Conservation (phyloP, 2,797 vertebrate species). For the Phoxinus dragarum region DNA sequence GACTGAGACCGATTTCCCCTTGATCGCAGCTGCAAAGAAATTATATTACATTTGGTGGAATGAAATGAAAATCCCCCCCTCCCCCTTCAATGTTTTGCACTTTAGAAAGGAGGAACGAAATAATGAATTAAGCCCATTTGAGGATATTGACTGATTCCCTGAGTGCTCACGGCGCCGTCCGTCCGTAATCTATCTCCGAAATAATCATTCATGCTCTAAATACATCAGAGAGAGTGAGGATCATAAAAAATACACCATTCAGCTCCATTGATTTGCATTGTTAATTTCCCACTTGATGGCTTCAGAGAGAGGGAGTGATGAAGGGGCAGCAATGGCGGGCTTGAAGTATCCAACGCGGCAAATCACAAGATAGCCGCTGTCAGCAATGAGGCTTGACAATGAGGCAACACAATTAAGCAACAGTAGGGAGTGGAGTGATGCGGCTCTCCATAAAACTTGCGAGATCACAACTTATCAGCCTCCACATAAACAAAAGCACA, state of each 20-base stretch:
- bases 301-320: slow-evolving; percentile 59
- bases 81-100: slow-evolving; percentile 18
- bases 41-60: slow-evolving; percentile 47
- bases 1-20: slow-evolving; percentile 5
- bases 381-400: slow-evolving; percentile 54
- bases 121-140: slow-evolving; percentile 62
- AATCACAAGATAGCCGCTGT: slow-evolving; percentile 45
- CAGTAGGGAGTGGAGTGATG: slow-evolving; percentile 15
- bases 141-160: slow-evolving; percentile 59
- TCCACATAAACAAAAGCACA: slow-evolving; percentile 27
- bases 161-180: slow-evolving; percentile 52
- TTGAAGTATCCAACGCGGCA: slow-evolving; percentile 49
- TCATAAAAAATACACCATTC: slow-evolving; percentile 64
- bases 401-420: slow-evolving; percentile 32
- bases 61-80: slow-evolving; percentile 32
- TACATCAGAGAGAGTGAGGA: slow-evolving; percentile 60
- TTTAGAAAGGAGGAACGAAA: slow-evolving; percentile 42
- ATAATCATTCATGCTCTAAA: slow-evolving; percentile 67
- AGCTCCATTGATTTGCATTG: slow-evolving; percentile 71
- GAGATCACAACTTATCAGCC: slow-evolving; percentile 36
- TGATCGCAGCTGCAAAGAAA: slow-evolving; percentile 3
- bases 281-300: slow-evolving; percentile 70
- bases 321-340: slow-evolving; percentile 43
- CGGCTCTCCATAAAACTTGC: slow-evolving; percentile 28
- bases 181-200: slow-evolving; percentile 66